phyloP scores from a whole-genome alignment of 37 sponge, comb jelly and placozoan species.

The Geodia barretti region DNA sequence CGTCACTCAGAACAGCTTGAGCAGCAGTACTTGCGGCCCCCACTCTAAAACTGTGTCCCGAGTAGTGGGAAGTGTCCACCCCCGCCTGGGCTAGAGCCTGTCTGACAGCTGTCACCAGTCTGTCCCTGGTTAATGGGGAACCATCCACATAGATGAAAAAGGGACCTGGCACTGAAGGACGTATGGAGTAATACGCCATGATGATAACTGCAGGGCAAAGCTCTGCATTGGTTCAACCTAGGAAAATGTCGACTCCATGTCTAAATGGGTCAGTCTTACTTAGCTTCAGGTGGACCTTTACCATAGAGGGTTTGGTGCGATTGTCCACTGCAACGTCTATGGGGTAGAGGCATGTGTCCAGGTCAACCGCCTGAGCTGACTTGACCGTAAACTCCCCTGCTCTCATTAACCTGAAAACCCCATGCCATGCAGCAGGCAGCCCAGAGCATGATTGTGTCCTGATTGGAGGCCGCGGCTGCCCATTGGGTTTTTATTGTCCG shows the following conservation, averaged over 20 bases:
- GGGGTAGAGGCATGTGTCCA: not conserved
- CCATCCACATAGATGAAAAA: slow-evolving; percentile 7
- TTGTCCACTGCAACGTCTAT: slow-evolving; percentile 11
- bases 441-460: slow-evolving; percentile 25
- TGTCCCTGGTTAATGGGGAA: slow-evolving; percentile 4
- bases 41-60: slow-evolving; percentile 39
- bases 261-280: slow-evolving; percentile 39
- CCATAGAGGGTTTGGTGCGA: not conserved
- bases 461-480: not conserved
- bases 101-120: slow-evolving; percentile 11
- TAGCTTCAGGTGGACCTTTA: not conserved
- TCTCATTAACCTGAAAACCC: slow-evolving; percentile 10
- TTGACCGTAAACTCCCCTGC: not conserved
- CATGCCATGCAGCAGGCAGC: slow-evolving; percentile 12
- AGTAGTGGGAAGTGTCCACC: slow-evolving; percentile 13
- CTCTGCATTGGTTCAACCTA: slow-evolving; percentile 2
- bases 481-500: not conserved
- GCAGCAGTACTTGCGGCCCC: slow-evolving; percentile 44
- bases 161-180: slow-evolving; percentile 2
- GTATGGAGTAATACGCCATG: not conserved
- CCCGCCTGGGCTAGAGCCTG: slow-evolving; percentile 16
- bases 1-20: not conserved
- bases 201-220: slow-evolving; percentile 25
- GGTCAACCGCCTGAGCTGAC: not conserved
- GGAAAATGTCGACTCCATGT: slow-evolving; percentile 17